A percentile compares a stretch with the other conserved stretches of the same genome.
Evolutionary conservation across 2,888 invertebrate species (phyloP).

Genomic region (Malachius bipustulatus): DNA sequence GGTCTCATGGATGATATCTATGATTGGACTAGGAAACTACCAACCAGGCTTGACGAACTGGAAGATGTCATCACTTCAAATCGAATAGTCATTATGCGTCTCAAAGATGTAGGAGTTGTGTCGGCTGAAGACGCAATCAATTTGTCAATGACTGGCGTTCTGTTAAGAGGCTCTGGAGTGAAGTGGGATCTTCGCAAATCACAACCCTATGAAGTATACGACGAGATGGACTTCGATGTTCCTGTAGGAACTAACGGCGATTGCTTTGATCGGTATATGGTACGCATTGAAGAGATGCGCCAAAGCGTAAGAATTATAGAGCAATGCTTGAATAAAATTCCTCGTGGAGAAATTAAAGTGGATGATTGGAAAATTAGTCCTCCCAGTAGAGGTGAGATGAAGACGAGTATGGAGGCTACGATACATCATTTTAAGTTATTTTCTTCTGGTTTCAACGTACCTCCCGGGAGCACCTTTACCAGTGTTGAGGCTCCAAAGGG

Average conservation of each 20-base stretch:
- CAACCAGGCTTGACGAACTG: conserved; percentile 66
- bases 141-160: too few species aligned
- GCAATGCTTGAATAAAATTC: conserved; percentile 77
- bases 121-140: conserved; percentile 65
- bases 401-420: conserved; percentile 65
- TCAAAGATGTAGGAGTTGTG: conserved; percentile 60
- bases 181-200: conserved; percentile 80
- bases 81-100: conserved; percentile 59
- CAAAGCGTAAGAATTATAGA: conserved; percentile 65
- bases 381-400: conserved; percentile 70
- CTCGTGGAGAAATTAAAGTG: conserved; percentile 60
- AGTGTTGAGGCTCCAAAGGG: conserved; percentile 75
- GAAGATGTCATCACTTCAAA: conserved; percentile 69
- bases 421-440: conserved; percentile 86
- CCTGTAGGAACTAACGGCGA: conserved; percentile 74
- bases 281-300: conserved; percentile 59
- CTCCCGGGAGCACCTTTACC: conserved; percentile 73
- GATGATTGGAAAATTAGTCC: conserved; percentile 72
- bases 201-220: conserved; percentile 77
- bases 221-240: conserved; percentile 71
- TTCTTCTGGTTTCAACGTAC: conserved; percentile 69
- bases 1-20: conserved; percentile 72
- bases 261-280: conserved; percentile 67
- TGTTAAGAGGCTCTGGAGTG: conserved; percentile 69
- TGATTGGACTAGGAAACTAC: conserved; percentile 53